A percentile compares a stretch with the other conserved stretches of the same genome.
Conservation (phyloP, 2,797 vertebrate genomes). For the Tarsius wallacei region DNA sequence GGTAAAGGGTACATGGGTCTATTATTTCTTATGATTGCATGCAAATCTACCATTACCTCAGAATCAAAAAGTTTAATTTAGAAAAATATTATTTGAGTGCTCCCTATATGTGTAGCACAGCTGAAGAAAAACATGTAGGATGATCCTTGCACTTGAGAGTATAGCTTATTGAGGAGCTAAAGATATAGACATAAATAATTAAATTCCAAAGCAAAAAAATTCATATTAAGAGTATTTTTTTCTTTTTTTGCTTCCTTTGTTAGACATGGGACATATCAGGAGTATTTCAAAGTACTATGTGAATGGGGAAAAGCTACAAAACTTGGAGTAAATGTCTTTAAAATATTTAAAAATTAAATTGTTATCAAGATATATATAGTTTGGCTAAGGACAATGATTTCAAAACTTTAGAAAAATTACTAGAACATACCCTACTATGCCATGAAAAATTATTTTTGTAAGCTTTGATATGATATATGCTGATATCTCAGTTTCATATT, state of each 20-base stretch:
- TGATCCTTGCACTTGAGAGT: neutral
- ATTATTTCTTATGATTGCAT: neutral
- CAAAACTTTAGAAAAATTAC: constrained; percentile 32
- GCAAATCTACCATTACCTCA: constrained; percentile 10
- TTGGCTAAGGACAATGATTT: neutral
- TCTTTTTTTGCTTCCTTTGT: no score
- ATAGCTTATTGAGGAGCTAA: constrained; percentile 41
- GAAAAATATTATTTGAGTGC: neutral
- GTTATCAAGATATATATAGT: neutral
- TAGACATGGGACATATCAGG: neutral
- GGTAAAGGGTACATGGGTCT: neutral
- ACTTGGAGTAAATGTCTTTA: neutral
- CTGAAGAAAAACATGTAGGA: constrained; percentile 38
- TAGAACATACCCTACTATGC: neutral
- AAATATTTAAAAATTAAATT: neutral
- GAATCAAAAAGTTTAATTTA: constrained; percentile 30
- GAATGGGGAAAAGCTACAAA: neutral
- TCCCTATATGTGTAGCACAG: neutral
- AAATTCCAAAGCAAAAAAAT: neutral
- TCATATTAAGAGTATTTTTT: no score
- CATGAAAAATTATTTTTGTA: neutral
- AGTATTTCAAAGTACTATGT: constrained; percentile 8
- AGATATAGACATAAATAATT: constrained; percentile 40
- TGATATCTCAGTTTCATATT: constrained; percentile 15
- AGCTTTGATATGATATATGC: neutral